Base-by-base conservation (phyloP, 2,888 invertebrate species). In the Melanophora roralis region DNA sequence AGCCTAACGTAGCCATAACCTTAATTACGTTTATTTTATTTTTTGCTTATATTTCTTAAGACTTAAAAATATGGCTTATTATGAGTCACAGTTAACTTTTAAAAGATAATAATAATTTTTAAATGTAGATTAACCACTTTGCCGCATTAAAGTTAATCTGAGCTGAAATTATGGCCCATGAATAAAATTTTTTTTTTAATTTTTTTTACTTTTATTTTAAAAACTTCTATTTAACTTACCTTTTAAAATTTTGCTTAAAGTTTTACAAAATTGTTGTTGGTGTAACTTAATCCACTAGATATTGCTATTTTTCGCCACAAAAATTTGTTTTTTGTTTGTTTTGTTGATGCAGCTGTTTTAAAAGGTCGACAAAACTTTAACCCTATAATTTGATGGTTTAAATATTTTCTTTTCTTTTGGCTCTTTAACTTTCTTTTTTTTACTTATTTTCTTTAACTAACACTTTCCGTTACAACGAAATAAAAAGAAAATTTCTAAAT, bases 341-440 rank as follows among this genome's bases (percentile, higher is more conserved):
- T 7, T 45, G 14, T 16, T 8, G 47, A 7, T 27, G 21, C 11
- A 45, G 53, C 49, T 57, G 65, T 59, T 47, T 19, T 1, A 38
- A 60, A 57, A 65, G 65, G 43, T 68, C 60, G 67, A 11, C 60
- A 75, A 47, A 43, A 60, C 53, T 38, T 69, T 69, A 57, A 62
- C 32, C 49, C 69, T 69, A 38, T 62, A 68, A 75, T 68, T 68
- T 62, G 53, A 27, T 36, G 45, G n/a, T 75, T 62, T 55, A 14
- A 36, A 16, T 59, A 65, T 51, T 60, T 32, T 43, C 21, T 55
- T 32, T 55, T 67, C 57, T 38, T 55, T 65, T 23, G 27, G 2
- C 16, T 49, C n/a, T 59, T 49, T 34, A 9, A 19, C 11, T 59
- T 53, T 36, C 6, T 51, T 27, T 1, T 57, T 45, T 34, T 19